Evolutionary conservation across 37 sponge, comb jelly and placozoan genomes (phyloP).

Genomic region (Axinella damicornis): DNA sequence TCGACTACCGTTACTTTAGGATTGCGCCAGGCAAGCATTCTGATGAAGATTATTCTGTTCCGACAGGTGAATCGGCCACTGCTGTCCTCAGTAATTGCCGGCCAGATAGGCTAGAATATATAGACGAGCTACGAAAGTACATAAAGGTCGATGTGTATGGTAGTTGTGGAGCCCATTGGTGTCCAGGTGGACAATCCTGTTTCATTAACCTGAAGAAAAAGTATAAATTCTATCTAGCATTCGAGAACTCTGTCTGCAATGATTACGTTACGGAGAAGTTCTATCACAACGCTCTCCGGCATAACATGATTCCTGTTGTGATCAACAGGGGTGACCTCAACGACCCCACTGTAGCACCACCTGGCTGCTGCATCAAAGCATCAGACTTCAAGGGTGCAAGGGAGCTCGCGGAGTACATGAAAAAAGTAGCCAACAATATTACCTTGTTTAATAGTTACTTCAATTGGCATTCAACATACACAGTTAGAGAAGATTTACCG

Average conservation of each 20-base stretch:
- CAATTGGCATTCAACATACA: not conserved
- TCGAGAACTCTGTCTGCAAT: conserved; percentile 16
- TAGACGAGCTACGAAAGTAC: not conserved
- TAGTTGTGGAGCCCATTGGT: not conserved
- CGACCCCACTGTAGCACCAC: not conserved
- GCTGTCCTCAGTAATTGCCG: not conserved
- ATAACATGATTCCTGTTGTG: conserved; percentile 16
- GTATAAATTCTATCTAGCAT: conserved; percentile 23
- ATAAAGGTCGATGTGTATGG: not conserved
- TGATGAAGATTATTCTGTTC: no score
- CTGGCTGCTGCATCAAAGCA: conserved; percentile 21
- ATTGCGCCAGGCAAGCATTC: no score
- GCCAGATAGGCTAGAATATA: not conserved
- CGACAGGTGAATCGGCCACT: not conserved
- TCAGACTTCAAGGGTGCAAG: not conserved
- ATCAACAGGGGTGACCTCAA: not conserved
- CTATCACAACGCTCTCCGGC: not conserved
- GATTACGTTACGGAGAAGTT: conserved; percentile 33
- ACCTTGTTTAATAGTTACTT: conserved; percentile 12
- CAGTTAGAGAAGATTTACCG: not conserved
- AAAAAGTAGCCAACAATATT: conserved; percentile 3
- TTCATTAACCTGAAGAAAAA: not conserved
- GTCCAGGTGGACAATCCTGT: no score
- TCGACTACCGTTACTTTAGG: no score
- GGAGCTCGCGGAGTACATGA: conserved; percentile 15